Evolutionary conservation across 2,888 invertebrate genomes (phyloP), one percentile per base, ranked within the genome.

Genomic region (Tenthredo mesomela): DNA sequence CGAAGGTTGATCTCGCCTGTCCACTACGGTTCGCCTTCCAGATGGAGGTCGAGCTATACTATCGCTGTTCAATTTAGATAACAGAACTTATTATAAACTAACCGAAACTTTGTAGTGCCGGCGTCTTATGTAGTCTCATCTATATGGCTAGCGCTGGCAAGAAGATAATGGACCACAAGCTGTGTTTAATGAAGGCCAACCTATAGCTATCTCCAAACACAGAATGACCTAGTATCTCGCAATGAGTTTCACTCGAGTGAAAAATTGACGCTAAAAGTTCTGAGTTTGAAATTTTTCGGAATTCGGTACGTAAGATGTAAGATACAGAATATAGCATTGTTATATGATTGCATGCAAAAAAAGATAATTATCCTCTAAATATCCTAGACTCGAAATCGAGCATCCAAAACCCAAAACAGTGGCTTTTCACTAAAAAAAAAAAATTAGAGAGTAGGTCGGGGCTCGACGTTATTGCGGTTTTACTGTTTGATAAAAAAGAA

Each of bases 31-130:
- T 75, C 25, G 77, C 54, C 54, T 80, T 61, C 25, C 37, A 80
- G 58, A 61, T 37, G 80, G 21, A 61, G 61, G 40, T 61, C 61
- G 80, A 37, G 29, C 10, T 61, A 61, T 61, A 61, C 37, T 77
- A 80, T 58, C n/a, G 80, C 37, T 15, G 12, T 61, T 61, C 80
- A 40, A 80, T 80, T 80, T 61, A 80, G 80, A 58, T 58, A 80
- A 61, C 58, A 12, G 40, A 58, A 33, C 21, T 37, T 37, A 15
- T 37, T n/a, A n/a, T n/a, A n/a, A 50, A n/a, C 33, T 25, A 33
- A 25, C 58, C 80, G 40, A 12, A 37, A 61, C 61, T 80, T 80
- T 37, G n/a, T 37, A 37, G 6, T 1, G 61, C 21, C 18, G 21
- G 40, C 1, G 21, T 80, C 61, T 80, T 80, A 40, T 80, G 21